Evolutionary conservation across 2,113 vertebrate genomes (phyloP).

Genomic region (Polypterus bichir): DNA sequence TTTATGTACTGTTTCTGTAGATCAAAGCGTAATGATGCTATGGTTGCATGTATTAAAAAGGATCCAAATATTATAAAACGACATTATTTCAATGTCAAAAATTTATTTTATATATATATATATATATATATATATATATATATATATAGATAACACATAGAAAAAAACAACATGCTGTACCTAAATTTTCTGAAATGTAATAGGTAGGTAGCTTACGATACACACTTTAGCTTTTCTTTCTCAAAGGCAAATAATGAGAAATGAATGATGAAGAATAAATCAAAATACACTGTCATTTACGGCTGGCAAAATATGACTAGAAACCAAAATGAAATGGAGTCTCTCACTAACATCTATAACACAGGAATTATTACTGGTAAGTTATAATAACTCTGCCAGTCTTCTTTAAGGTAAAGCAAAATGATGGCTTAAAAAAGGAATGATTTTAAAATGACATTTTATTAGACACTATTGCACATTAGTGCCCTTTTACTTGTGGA

Average conservation of each 20-base stretch:
- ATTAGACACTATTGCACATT: slow-evolving; percentile 54
- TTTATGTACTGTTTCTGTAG: slow-evolving; percentile 36
- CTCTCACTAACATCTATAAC: slow-evolving; percentile 39
- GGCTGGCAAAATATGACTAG: slow-evolving; percentile 24
- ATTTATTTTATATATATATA: slow-evolving; percentile 24
- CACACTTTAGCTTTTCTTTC: slow-evolving; percentile 36
- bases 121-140: neutral
- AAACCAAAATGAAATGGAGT: neutral
- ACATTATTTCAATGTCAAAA: slow-evolving; percentile 44
- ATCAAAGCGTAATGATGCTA: slow-evolving; percentile 35
- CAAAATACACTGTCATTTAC: slow-evolving; percentile 40
- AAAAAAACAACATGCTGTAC: slow-evolving; percentile 46
- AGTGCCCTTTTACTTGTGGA: slow-evolving; percentile 57
- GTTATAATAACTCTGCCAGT: too few species aligned
- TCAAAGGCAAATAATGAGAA: slow-evolving; percentile 48
- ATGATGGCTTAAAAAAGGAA: slow-evolving; percentile 38
- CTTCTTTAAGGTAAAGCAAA: slow-evolving; percentile 36
- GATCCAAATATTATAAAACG: slow-evolving; percentile 32
- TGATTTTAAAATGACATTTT: slow-evolving; percentile 57
- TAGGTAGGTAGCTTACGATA: slow-evolving; percentile 41
- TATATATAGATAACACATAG: neutral
- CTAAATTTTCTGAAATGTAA: slow-evolving; percentile 32
- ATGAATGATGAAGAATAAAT: slow-evolving; percentile 59
- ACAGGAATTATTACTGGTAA: slow-evolving; percentile 44
- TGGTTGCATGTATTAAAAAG: slow-evolving; percentile 36